A percentile compares a stretch with the other conserved stretches of the same genome.
Conservation (phyloP, 1,140 invertebrate genomes). For the Musca vetustissima region DNA sequence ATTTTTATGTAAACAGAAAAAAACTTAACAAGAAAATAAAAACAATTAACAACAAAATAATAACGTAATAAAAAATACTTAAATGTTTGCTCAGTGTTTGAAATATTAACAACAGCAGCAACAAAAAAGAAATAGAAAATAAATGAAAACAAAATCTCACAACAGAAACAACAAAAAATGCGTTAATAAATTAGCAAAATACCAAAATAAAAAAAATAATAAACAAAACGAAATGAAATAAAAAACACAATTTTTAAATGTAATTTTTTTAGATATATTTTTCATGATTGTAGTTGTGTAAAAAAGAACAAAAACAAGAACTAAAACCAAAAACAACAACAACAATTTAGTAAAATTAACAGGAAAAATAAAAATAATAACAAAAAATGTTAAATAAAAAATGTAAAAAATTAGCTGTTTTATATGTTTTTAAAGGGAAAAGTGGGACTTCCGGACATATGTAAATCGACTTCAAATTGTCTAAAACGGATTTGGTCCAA, state of each 20-base stretch:
- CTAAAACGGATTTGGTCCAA: too few species aligned
- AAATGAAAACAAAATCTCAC: too few species aligned
- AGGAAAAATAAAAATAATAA: too few species aligned
- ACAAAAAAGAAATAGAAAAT: too few species aligned
- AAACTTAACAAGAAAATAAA: too few species aligned
- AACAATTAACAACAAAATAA: neutral
- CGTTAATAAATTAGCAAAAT: neutral
- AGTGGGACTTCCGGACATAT: too few species aligned
- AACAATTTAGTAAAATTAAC: too few species aligned
- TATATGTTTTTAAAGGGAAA: neutral
- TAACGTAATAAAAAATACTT: neutral
- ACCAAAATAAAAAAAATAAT: too few species aligned
- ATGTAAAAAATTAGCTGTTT: neutral
- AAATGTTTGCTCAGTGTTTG: constrained; percentile 5
- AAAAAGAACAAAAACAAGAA: neutral
- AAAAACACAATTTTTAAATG: too few species aligned
- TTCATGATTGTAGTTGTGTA: neutral
- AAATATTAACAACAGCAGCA: neutral
- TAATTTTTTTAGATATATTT: constrained; percentile 7
- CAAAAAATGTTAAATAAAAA: neutral
- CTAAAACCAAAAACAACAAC: too few species aligned
- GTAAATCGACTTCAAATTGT: too few species aligned
- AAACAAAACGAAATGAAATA: too few species aligned
- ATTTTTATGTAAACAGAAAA: neutral
- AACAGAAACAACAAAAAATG: neutral